A percentile compares a stretch with the other conserved stretches of the same genome.
These are phyloP conservation scores for Lates japonicus DNA, from an alignment of 2,797 vertebrate species.

Conservation along the genomic window DNA sequence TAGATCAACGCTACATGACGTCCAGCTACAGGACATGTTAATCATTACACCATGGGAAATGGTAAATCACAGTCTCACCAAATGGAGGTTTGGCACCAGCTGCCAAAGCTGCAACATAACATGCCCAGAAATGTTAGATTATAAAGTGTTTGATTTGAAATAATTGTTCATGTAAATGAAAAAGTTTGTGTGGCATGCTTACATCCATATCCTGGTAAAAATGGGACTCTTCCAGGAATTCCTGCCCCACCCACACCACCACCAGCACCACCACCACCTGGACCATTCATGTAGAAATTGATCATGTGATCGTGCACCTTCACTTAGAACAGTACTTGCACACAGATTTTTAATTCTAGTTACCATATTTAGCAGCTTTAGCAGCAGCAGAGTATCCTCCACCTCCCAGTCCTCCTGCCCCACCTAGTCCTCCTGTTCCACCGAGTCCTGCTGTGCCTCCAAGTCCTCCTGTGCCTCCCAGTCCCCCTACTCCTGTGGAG, in stretches of 20 bases:
- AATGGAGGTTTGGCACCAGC: slow-evolving; percentile 74
- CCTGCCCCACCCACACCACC: slow-evolving; percentile 50
- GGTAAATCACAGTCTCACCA: slow-evolving; percentile 58
- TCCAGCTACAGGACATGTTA: background rate
- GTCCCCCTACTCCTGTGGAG: background rate
- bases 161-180: background rate
- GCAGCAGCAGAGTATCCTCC: slow-evolving; percentile 59
- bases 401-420: slow-evolving; percentile 16
- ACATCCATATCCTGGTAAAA: slow-evolving; percentile 80
- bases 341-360: background rate
- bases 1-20: background rate
- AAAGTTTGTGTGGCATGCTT: slow-evolving; percentile 26
- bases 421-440: background rate
- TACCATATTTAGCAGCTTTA: slow-evolving; percentile 80
- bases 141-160: background rate
- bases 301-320: background rate
- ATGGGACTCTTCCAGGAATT: slow-evolving; percentile 53
- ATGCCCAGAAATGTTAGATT: slow-evolving; percentile 1
- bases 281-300: slow-evolving; percentile 32
- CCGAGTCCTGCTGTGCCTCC: slow-evolving; percentile 1
- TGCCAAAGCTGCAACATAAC: slow-evolving; percentile 63
- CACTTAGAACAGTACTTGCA: background rate
- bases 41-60: background rate
- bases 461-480: background rate
- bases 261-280: slow-evolving; percentile 49